Percentiles rank a stretch among this genome's conserved stretches.
These are phyloP conservation scores for Menidia menidia DNA, from an alignment of 2,797 vertebrate species.

Conservation along the genomic window DNA sequence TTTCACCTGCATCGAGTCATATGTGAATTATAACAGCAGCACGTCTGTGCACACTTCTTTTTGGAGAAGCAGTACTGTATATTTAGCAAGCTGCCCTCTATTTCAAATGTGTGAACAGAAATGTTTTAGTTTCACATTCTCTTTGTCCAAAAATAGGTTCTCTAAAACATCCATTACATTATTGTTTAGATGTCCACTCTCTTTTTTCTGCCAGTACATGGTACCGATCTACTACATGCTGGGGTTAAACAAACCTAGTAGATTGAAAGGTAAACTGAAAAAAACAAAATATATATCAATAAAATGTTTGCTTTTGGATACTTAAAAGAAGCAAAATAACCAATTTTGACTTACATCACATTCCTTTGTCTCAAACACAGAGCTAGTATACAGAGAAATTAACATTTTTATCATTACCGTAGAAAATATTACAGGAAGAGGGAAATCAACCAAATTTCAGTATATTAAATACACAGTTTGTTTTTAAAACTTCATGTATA, in stretches of 20 bases:
- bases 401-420: background rate
- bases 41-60: conserved; percentile 15
- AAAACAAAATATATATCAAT: background rate
- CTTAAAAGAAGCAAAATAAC: background rate
- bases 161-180: conserved; percentile 6
- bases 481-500: too few species aligned
- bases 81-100: conserved; percentile 36
- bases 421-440: background rate
- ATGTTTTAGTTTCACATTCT: conserved; percentile 48
- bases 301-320: background rate
- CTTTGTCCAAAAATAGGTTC: conserved; percentile 1
- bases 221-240: background rate
- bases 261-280: background rate
- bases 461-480: too few species aligned
- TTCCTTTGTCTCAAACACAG: background rate
- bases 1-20: background rate
- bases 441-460: too few species aligned
- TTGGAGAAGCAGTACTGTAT: conserved; percentile 27
- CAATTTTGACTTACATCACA: background rate
- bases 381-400: background rate
- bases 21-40: conserved; percentile 3
- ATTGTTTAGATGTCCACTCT: background rate
- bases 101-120: conserved; percentile 35
- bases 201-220: background rate
- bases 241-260: background rate